Evolutionary conservation across 2,797 vertebrate genomes (phyloP).

Genomic region (Bradypodion pumilum): DNA sequence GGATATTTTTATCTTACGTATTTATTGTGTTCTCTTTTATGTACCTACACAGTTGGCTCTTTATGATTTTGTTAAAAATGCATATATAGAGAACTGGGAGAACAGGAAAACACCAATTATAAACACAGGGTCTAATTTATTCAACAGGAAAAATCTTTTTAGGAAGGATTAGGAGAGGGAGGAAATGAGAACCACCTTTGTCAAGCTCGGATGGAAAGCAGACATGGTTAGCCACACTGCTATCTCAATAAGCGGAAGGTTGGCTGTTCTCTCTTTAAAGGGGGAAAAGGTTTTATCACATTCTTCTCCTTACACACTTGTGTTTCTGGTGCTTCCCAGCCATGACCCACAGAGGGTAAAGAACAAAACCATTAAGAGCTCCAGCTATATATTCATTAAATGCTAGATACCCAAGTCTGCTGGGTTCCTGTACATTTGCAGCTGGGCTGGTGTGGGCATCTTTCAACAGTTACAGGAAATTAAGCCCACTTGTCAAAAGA

Average conservation of each 20-base stretch:
- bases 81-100: conserved; percentile 13
- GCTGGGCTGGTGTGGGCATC: conserved; percentile 30
- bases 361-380: conserved; percentile 34
- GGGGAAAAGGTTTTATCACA: conserved; percentile 22
- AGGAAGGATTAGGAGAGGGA: conserved; percentile 58
- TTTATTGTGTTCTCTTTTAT: conserved; percentile 5
- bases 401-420: conserved; percentile 5
- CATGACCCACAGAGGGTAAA: conserved; percentile 1
- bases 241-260: conserved; percentile 41
- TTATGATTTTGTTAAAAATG: not conserved
- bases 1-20: not conserved
- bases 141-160: conserved; percentile 43
- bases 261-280: not conserved
- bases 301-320: conserved; percentile 24
- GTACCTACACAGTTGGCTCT: rapidly evolving
- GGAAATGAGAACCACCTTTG: conserved; percentile 67
- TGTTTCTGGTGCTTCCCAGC: not conserved
- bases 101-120: conserved; percentile 53
- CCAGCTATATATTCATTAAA: conserved; percentile 25
- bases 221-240: conserved; percentile 46
- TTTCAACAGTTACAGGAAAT: conserved; percentile 49
- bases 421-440: conserved; percentile 23
- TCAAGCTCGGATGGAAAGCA: conserved; percentile 64
- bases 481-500: conserved; percentile 25
- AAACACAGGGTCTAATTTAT: conserved; percentile 53